A percentile compares a stretch with the other conserved stretches of the same genome.
These are phyloP conservation scores for Sebastes minor DNA, from an alignment of 2,797 vertebrate genomes.

Conservation along the genomic window DNA sequence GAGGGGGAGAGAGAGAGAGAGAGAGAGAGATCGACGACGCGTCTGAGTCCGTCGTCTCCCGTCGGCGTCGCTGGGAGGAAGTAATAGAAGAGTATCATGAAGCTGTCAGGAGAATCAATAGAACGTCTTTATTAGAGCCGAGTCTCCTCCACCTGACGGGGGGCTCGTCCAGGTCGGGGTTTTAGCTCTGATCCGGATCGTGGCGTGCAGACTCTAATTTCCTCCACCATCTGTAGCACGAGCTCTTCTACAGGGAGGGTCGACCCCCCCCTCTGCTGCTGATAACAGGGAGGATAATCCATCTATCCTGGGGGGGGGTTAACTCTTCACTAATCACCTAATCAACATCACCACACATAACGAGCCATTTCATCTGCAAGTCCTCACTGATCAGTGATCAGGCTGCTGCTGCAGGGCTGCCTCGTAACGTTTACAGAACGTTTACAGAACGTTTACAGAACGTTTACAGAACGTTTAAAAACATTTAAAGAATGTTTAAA, in stretches of 20 bases:
- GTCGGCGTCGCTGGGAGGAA: not conserved
- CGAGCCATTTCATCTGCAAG: slow-evolving; percentile 17
- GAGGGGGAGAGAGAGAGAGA: too few relatives aligned
- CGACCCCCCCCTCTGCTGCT: slow-evolving; percentile 8
- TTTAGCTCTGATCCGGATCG: slow-evolving; percentile 52
- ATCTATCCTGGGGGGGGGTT: slow-evolving; percentile 34
- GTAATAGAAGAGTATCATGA: too few relatives aligned
- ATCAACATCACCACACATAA: not conserved
- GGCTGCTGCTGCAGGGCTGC: too few relatives aligned
- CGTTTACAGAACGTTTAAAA: too few relatives aligned
- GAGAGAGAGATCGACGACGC: not conserved
- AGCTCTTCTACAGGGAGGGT: slow-evolving; percentile 11
- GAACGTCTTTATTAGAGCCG: too few relatives aligned
- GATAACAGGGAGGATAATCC: slow-evolving; percentile 50
- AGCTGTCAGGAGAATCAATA: too few relatives aligned
- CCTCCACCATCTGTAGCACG: slow-evolving; percentile 66
- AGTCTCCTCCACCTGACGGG: slow-evolving; percentile 10
- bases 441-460: too few relatives aligned
- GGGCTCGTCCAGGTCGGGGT: not conserved
- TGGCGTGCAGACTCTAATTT: slow-evolving; percentile 60
- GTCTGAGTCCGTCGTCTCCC: slow-evolving; percentile 41
- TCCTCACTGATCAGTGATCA: not conserved
- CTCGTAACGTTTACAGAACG: too few relatives aligned
- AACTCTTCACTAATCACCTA: slow-evolving; percentile 53
- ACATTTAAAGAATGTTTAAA: too few relatives aligned